phyloP scores from a whole-genome alignment of 2,888 invertebrate species.

The Temnothorax unifasciatus region DNA sequence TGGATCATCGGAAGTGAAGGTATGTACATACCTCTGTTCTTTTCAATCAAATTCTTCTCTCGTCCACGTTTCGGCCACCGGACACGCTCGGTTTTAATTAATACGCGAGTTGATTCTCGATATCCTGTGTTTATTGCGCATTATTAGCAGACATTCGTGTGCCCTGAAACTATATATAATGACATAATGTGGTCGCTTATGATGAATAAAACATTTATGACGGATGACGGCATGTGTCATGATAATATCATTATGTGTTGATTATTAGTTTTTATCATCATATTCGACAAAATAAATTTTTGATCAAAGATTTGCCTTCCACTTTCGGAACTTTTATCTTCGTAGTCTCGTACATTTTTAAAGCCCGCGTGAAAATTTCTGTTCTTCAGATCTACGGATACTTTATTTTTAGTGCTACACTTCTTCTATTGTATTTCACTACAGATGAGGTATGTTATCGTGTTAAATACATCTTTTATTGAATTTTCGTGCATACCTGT shows the following conservation, averaged over 20 bases:
- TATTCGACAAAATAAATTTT: not conserved
- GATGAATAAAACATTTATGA: conserved; percentile 15
- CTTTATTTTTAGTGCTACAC: not conserved
- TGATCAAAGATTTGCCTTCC: not conserved
- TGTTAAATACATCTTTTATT: not conserved
- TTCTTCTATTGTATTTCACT: not conserved
- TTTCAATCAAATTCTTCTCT: not conserved
- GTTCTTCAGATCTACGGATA: not conserved
- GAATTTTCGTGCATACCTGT: conserved; percentile 22
- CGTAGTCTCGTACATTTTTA: not conserved
- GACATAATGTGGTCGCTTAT: not conserved
- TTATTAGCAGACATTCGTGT: not conserved
- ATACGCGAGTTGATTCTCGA: not conserved
- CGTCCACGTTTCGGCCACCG: not conserved
- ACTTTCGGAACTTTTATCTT: not conserved
- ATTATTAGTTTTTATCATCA: not conserved
- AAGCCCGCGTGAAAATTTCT: not conserved
- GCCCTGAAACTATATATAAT: not conserved
- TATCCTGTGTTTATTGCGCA: not conserved
- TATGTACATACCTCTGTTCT: not conserved
- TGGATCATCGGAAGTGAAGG: conserved; percentile 17
- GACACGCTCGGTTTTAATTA: not conserved
- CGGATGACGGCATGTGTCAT: not conserved
- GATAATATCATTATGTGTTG: not conserved
- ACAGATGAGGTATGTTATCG: not conserved